Evolutionary conservation across 2,888 invertebrate genomes (phyloP).

Genomic region (Tinea semifulvella): DNA sequence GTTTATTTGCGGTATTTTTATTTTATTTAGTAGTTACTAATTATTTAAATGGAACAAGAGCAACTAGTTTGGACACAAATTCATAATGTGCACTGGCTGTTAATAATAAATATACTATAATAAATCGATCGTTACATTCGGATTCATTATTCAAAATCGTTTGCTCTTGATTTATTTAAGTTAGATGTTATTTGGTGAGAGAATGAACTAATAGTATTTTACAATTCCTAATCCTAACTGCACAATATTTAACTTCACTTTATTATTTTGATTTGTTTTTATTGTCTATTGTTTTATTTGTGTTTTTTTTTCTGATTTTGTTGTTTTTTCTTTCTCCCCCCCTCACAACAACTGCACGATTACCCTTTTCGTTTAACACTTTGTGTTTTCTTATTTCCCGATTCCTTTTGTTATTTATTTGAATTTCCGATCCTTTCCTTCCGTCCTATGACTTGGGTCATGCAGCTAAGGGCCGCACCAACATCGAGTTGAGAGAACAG

Average conservation of each 20-base stretch:
- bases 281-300: constrained; percentile 52
- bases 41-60: constrained; percentile 39
- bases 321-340: constrained; percentile 58
- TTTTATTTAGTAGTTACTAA: constrained; percentile 33
- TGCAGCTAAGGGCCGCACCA: constrained; percentile 99
- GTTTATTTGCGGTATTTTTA: constrained; percentile 37
- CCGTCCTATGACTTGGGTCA: constrained; percentile 32
- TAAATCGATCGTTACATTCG: not conserved
- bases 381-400: constrained; percentile 50
- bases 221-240: constrained; percentile 55
- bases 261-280: too few species aligned
- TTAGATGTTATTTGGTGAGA: constrained; percentile 42
- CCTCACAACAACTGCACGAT: constrained; percentile 60
- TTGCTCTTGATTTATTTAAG: constrained; percentile 35
- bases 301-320: constrained; percentile 56
- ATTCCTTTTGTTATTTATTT: constrained; percentile 55
- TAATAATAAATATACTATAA: not conserved
- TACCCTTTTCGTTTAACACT: constrained; percentile 49
- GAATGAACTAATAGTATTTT: constrained; percentile 59
- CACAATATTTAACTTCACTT: too few species aligned
- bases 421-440: constrained; percentile 30
- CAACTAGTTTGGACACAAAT: constrained; percentile 22
- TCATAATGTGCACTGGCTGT: not conserved
- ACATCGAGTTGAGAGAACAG: constrained; percentile 99
- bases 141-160: not conserved